Evolutionary conservation across 1,140 invertebrate genomes (phyloP).

Genomic region (Ridgeia piscesae): DNA sequence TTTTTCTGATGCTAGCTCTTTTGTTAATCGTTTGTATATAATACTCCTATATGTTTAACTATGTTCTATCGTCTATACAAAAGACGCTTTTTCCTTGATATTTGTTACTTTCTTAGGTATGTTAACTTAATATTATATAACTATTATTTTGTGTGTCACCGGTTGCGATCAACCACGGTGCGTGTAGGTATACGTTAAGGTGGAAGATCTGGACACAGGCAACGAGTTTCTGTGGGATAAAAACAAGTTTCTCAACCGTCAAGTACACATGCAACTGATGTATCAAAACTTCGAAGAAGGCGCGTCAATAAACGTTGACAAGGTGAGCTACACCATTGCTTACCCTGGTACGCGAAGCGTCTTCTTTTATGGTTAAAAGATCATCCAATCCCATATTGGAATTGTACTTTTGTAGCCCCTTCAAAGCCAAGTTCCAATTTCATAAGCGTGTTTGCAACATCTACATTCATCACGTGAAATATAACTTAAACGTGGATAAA

Average conservation of each 20-base stretch:
- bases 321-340: conserved; percentile 8
- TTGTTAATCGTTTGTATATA: background rate
- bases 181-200: conserved; percentile 55
- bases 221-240: conserved; percentile 63
- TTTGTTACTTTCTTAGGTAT: background rate
- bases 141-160: background rate
- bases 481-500: background rate
- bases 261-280: conserved; percentile 65
- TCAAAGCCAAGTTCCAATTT: background rate
- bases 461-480: background rate
- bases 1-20: too few relatives aligned
- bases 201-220: conserved; percentile 60
- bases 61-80: background rate
- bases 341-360: background rate
- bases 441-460: background rate
- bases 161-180: background rate
- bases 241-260: conserved; percentile 61
- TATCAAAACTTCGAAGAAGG: conserved; percentile 61
- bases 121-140: background rate
- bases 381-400: too few relatives aligned
- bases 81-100: background rate
- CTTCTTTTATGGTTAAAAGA: too few relatives aligned
- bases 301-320: background rate
- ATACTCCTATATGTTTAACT: background rate
- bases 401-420: background rate